Evolutionary conservation across 2,797 vertebrate species (phyloP).

Genomic region (Thunnus albacares): DNA sequence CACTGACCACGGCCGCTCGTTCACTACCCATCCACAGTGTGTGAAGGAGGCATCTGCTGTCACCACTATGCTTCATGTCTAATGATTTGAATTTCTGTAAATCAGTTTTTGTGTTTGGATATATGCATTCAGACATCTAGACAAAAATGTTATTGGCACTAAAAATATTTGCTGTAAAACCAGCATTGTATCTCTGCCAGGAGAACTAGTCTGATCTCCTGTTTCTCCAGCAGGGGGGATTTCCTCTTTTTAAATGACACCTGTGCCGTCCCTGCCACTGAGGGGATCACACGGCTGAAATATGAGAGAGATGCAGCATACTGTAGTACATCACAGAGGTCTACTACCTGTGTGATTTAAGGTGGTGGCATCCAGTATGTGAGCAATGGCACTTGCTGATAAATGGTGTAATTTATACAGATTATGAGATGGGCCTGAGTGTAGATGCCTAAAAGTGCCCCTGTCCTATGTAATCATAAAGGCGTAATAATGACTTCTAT

Average conservation of each 20-base stretch:
- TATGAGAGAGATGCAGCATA: slow-evolving; percentile 37
- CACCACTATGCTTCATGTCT: not conserved
- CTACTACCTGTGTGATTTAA: slow-evolving; percentile 58
- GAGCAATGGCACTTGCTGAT: slow-evolving; percentile 29
- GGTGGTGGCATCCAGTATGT: slow-evolving; percentile 11
- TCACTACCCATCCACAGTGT: not conserved
- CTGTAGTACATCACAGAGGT: slow-evolving; percentile 38
- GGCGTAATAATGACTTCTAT: not conserved
- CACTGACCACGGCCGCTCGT: not conserved
- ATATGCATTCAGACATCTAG: not conserved
- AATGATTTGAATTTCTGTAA: slow-evolving; percentile 3
- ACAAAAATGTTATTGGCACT: slow-evolving; percentile 28
- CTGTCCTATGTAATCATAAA: not conserved
- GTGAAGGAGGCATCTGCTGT: slow-evolving; percentile 23
- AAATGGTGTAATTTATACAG: slow-evolving; percentile 39
- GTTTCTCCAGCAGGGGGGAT: slow-evolving; percentile 45
- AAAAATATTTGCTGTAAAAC: slow-evolving; percentile 23
- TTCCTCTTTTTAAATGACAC: slow-evolving; percentile 59
- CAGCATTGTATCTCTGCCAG: slow-evolving; percentile 28
- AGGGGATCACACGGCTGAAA: slow-evolving; percentile 57
- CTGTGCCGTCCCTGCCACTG: slow-evolving; percentile 45
- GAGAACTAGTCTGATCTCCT: slow-evolving; percentile 36
- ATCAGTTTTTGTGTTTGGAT: slow-evolving; percentile 15
- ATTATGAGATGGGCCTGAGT: slow-evolving; percentile 33
- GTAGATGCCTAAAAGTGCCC: not conserved